A percentile compares a stretch with the other conserved stretches of the same genome.
Conservation (phyloP, 2,113 vertebrate genomes). For the Brachirus orientalis region DNA sequence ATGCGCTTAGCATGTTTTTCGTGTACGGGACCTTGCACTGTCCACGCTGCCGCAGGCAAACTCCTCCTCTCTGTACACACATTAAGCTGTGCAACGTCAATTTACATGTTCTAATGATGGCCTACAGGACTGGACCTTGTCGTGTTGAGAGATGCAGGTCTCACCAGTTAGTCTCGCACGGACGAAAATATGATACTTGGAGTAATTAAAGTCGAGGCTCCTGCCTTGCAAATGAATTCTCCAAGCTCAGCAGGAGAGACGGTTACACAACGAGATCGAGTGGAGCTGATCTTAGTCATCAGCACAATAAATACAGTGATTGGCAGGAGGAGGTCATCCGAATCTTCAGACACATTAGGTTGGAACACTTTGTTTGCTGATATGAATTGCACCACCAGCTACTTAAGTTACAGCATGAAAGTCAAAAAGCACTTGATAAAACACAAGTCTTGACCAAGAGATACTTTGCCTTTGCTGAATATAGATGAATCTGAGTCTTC, state of each 20-base stretch:
- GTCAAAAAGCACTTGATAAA: background rate
- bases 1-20: conserved; percentile 37
- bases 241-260: conserved; percentile 58
- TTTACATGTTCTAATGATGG: conserved; percentile 31
- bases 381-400: conserved; percentile 25
- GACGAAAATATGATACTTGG: conserved; percentile 38
- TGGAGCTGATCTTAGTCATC: conserved; percentile 62
- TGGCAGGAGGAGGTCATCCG: conserved; percentile 60
- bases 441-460: conserved; percentile 17
- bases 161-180: background rate
- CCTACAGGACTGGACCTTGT: conserved; percentile 30
- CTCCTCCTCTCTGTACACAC: too few species aligned
- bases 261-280: conserved; percentile 59
- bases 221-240: conserved; percentile 48
- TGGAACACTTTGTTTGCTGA: conserved; percentile 33
- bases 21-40: conserved; percentile 21
- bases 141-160: conserved; percentile 1
- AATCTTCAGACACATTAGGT: conserved; percentile 39
- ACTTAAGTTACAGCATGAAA: conserved; percentile 9
- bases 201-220: conserved; percentile 65
- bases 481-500: background rate
- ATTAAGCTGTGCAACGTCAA: conserved; percentile 26
- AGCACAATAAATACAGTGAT: conserved; percentile 54
- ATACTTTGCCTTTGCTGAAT: conserved; percentile 7
- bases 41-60: conserved; percentile 37